phyloP scores from a whole-genome alignment of 2,888 invertebrate species.

The Marronus borbonicus region DNA sequence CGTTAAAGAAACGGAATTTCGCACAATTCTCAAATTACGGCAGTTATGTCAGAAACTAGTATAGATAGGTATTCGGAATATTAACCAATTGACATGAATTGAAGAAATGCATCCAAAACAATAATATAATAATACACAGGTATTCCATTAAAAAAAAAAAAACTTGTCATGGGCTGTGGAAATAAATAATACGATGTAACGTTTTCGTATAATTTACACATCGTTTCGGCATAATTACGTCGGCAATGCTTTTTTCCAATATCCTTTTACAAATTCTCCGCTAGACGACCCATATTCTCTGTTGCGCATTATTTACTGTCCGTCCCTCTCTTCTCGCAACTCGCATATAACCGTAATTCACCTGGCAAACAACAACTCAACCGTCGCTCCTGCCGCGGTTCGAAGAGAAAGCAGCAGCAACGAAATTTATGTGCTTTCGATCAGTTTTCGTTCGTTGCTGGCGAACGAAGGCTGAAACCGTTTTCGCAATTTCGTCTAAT shows the following conservation, averaged over 20 bases:
- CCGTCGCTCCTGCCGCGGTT: constrained; percentile 13
- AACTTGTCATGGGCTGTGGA: too few relatives aligned
- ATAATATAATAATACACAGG: too few relatives aligned
- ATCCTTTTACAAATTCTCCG: constrained; percentile 30
- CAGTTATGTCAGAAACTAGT: too few relatives aligned
- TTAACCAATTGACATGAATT: too few relatives aligned
- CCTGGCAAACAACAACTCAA: constrained; percentile 38
- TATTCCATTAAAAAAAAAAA: too few relatives aligned
- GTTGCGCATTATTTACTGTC: constrained; percentile 33
- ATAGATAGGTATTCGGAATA: too few relatives aligned
- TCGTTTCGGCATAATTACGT: not conserved
- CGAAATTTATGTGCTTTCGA: constrained; percentile 45
- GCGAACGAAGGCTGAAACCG: constrained; percentile 24
- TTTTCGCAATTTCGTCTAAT: constrained; percentile 44
- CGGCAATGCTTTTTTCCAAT: not conserved
- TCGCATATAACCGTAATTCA: constrained; percentile 43
- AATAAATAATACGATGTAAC: too few relatives aligned
- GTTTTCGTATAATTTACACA: not conserved
- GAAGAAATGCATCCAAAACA: too few relatives aligned
- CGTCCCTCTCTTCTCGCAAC: constrained; percentile 19
- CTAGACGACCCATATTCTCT: constrained; percentile 43
- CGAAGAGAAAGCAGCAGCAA: constrained; percentile 40
- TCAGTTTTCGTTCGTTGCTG: constrained; percentile 38
- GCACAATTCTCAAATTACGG: too few relatives aligned
- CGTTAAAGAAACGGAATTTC: too few relatives aligned